phyloP scores from a whole-genome alignment of 2,113 vertebrate species.

The Cyprinodon variegatus region DNA sequence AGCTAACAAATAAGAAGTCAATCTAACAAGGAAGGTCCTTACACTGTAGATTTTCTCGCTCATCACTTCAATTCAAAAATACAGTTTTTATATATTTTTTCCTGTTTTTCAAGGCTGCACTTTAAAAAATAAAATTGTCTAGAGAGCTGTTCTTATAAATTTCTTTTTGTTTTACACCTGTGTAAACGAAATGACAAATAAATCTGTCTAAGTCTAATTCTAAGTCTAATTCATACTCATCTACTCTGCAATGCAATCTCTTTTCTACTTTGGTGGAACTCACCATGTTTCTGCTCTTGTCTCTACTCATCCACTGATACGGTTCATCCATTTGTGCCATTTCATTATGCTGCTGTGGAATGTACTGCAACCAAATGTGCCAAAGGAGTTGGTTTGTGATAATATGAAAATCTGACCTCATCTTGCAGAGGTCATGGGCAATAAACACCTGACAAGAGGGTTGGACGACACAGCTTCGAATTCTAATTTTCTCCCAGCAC shows the following conservation, averaged over 20 bases:
- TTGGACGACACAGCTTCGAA: conserved; percentile 67
- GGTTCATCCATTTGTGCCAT: conserved; percentile 43
- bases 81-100: no score
- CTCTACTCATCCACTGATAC: conserved; percentile 40
- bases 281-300: conserved; percentile 31
- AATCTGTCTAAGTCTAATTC: no score
- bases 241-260: conserved; percentile 29
- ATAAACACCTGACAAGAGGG: conserved; percentile 82
- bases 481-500: conserved; percentile 79
- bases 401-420: conserved; percentile 84
- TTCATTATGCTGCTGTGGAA: conserved; percentile 77
- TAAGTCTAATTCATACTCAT: conserved; percentile 49
- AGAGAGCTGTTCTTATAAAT: no score
- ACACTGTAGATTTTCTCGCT: conserved; percentile 57
- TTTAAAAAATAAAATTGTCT: no score
- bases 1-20: conserved; percentile 42
- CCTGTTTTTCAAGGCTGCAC: no score
- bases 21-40: conserved; percentile 53
- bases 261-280: conserved; percentile 51
- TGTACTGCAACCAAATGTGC: conserved; percentile 74
- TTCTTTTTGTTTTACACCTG: no score
- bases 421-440: conserved; percentile 74
- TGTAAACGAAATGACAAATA: no score
- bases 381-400: conserved; percentile 77
- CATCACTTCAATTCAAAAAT: conserved; percentile 38